These are phyloP conservation scores for Tringa solitaria DNA, from an alignment of 2,113 vertebrate species.

Conservation along the genomic window DNA sequence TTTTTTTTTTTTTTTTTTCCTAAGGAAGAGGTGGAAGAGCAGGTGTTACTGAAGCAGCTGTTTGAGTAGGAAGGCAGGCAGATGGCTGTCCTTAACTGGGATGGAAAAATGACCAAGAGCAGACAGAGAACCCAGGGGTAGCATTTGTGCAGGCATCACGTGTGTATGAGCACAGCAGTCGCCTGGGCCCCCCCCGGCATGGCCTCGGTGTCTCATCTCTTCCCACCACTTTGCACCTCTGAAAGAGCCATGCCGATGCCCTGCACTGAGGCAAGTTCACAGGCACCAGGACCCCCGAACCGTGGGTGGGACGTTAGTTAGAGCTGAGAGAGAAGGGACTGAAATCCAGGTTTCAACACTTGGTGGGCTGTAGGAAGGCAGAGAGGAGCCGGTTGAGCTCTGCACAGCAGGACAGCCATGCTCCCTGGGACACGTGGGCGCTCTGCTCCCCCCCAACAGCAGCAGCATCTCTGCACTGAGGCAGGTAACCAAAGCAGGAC, in stretches of 20 bases:
- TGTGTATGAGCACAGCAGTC: neutral
- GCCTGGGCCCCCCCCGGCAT: too few relatives aligned
- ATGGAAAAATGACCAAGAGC: neutral
- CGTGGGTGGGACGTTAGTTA: fast-evolving
- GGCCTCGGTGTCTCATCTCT: neutral
- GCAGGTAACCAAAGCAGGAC: neutral
- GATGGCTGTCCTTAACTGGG: neutral
- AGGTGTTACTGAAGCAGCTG: neutral
- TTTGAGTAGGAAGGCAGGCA: neutral
- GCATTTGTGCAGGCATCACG: fast-evolving
- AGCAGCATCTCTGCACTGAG: fast-evolving
- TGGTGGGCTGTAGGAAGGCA: fast-evolving
- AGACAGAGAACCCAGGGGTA: fast-evolving
- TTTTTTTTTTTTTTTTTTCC: neutral
- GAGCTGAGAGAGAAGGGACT: neutral
- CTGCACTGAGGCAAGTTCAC: neutral
- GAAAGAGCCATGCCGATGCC: neutral
- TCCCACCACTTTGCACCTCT: neutral
- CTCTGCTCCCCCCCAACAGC: neutral
- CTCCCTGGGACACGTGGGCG: neutral
- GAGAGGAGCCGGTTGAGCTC: too few relatives aligned
- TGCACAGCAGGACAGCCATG: neutral
- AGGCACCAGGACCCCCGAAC: neutral
- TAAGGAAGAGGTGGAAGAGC: neutral
- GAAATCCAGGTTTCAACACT: neutral